phyloP scores from a whole-genome alignment of 2,797 vertebrate species.

The Lates japonicus region DNA sequence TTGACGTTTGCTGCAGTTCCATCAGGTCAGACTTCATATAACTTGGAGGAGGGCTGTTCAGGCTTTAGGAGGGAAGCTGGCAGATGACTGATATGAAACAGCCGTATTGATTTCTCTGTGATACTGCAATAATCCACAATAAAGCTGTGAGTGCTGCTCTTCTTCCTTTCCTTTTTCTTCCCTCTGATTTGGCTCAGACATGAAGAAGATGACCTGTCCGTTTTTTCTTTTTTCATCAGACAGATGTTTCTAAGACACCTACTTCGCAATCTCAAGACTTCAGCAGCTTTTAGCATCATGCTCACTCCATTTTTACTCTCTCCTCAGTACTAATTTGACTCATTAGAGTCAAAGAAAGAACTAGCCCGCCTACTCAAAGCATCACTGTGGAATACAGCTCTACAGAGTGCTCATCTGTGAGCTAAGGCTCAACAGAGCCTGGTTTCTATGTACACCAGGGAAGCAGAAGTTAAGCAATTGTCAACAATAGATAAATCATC shows the following conservation, averaged over 20 bases:
- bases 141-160: neutral
- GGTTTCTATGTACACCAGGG: neutral
- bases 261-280: neutral
- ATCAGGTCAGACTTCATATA: too few species aligned
- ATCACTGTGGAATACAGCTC: neutral
- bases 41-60: too few species aligned
- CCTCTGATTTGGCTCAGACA: neutral
- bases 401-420: neutral
- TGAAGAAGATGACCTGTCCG: neutral
- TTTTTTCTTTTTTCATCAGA: neutral
- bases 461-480: neutral
- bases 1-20: too few species aligned
- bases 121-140: neutral
- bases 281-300: neutral
- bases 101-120: neutral
- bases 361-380: neutral
- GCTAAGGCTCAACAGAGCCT: neutral
- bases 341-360: neutral
- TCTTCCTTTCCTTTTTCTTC: neutral
- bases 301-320: neutral
- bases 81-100: neutral
- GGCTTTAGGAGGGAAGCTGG: neutral
- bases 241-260: neutral
- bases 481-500: neutral
- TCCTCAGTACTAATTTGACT: neutral